Base-by-base conservation (phyloP, 2,113 vertebrate species). In the Paralichthys olivaceus region DNA sequence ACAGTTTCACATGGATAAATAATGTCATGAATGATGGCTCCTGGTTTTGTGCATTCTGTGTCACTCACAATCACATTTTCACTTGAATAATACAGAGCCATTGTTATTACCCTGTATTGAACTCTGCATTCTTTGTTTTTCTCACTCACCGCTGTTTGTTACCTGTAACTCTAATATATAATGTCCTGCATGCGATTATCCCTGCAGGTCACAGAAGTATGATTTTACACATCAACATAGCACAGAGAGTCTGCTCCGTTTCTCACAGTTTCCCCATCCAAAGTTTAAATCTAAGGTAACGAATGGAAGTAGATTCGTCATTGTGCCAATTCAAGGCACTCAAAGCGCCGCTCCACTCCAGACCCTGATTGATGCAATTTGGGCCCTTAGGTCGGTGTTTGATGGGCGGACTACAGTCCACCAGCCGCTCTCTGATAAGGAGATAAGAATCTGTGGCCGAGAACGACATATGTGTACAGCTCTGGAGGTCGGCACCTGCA, bases 401-500 rank as follows among this genome's bases (percentile, higher is more conserved):
- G 87, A 87, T 69, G 65, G 81, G 84, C 26, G 12, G 81, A 90
- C 84, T 79, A 88, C 74, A 84, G 83, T 74, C 63, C 87, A 83
- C 81, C 73, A 89, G 83, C 75, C 79, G 20, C 74, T 74, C 84
- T 70, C 56, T 72, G 92, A 93, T 94, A 93, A 92, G 87, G 78
- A 81, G 92, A 94, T 94, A 93, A 84, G 67, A 85, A 94, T 94
- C 94, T 84, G 79, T 82, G 71, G 87, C 68, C 58, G 55, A 85
- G 84, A 92, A 82, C 67, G 69, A 89, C 92, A 92, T 91, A 93
- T 91, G 92, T 89, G 89, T 90, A 84, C 91, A 83, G 88, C 90
- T 90, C 85, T 75, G 85, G 77, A 90, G 93, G 92, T 92, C 87
- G 93, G 88, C 93, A 94, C 93, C 93, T 94, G 93, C 91, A 84